These are phyloP conservation scores for Lordiphosa collinella DNA, from an alignment of 1,140 invertebrate genomes.

Conservation along the genomic window DNA sequence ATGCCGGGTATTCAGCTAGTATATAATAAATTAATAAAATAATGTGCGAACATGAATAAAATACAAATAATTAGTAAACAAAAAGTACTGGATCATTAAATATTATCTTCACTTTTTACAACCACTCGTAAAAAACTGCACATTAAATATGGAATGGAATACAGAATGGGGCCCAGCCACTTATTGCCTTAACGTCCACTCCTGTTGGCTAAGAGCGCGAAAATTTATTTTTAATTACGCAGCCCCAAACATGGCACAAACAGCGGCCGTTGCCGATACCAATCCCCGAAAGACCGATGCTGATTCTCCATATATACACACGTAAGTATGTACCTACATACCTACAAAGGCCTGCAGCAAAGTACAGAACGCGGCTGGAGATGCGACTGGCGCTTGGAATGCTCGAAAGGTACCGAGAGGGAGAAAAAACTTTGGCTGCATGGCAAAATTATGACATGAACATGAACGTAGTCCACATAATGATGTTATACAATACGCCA, in stretches of 20 bases:
- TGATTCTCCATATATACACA: slow-evolving; percentile 7
- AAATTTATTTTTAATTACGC: slow-evolving; percentile 77
- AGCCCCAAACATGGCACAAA: slow-evolving; percentile 74
- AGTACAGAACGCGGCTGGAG: slow-evolving; percentile 46
- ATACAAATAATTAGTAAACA: no score
- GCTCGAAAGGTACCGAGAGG: slow-evolving; percentile 32
- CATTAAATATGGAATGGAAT: no score
- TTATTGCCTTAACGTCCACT: slow-evolving; percentile 10
- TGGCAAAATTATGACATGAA: slow-evolving; percentile 78
- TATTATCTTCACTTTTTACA: no score
- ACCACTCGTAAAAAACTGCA: no score
- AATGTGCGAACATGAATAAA: no score
- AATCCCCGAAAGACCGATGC: slow-evolving; percentile 16
- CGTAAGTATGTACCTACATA: background rate
- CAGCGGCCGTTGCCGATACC: slow-evolving; percentile 40
- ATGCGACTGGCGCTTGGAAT: slow-evolving; percentile 68
- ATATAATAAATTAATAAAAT: no score
- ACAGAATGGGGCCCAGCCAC: background rate
- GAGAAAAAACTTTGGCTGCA: background rate
- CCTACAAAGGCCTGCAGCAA: slow-evolving; percentile 15
- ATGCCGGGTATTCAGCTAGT: no score
- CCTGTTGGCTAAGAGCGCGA: slow-evolving; percentile 49
- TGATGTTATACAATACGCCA: slow-evolving; percentile 79
- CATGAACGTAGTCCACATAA: slow-evolving; percentile 78
- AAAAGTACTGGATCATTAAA: no score